These are phyloP conservation scores for Dastarcus helophoroides DNA, from an alignment of 2,888 invertebrate species.

Conservation along the genomic window DNA sequence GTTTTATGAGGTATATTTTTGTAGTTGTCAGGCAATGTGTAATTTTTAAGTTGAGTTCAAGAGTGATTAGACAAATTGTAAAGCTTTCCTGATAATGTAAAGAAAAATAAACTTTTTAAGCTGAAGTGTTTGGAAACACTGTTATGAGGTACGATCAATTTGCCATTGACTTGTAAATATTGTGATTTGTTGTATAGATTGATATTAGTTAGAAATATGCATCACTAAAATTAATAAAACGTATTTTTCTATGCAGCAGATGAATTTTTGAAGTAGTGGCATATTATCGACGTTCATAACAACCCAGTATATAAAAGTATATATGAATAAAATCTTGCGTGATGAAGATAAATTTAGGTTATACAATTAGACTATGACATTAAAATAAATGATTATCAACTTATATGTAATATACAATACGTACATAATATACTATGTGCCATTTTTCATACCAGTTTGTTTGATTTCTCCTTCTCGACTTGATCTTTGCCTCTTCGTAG, in stretches of 20 bases:
- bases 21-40: constrained; percentile 26
- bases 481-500: no score
- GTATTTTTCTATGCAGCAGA: no score
- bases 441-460: constrained; percentile 33
- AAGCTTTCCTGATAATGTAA: constrained; percentile 22
- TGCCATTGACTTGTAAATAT: no score
- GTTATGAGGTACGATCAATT: no score
- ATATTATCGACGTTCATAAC: no score
- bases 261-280: no score
- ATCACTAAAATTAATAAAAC: no score
- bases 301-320: no score
- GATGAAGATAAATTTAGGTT: constrained; percentile 38
- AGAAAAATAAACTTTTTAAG: constrained; percentile 11
- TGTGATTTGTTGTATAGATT: no score
- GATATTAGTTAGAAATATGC: no score
- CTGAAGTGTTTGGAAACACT: background rate
- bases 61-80: constrained; percentile 33
- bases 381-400: constrained; percentile 37
- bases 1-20: constrained; percentile 36
- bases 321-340: constrained; percentile 36
- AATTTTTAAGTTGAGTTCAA: constrained; percentile 20
- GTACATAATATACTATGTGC: constrained; percentile 43
- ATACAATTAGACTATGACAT: constrained; percentile 37
- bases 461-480: constrained; percentile 17
- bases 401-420: constrained; percentile 41